These are phyloP conservation scores for Coracopsis vasa DNA, from an alignment of 2,113 vertebrate species.

Conservation along the genomic window DNA sequence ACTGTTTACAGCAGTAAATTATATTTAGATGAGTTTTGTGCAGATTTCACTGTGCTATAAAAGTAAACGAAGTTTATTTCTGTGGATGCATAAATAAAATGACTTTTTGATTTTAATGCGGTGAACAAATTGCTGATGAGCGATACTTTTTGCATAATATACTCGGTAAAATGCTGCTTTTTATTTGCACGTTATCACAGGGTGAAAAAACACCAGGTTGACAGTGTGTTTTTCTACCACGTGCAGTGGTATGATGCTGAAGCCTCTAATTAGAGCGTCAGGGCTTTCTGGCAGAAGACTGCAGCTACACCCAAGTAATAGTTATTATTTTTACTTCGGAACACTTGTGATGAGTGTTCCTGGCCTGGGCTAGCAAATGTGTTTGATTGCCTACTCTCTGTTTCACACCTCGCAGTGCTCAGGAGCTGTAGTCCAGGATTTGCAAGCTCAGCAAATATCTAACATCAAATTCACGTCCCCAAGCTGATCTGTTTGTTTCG, in stretches of 20 bases:
- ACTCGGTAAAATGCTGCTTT: background rate
- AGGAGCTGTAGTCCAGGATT: background rate
- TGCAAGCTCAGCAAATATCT: constrained; percentile 7
- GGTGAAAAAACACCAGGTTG: background rate
- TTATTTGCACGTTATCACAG: background rate
- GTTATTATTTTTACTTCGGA: background rate
- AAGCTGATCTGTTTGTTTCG: background rate
- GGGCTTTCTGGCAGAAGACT: constrained; percentile 16
- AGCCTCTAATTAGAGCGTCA: constrained; percentile 27
- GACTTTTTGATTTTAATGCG: background rate
- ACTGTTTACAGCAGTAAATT: background rate
- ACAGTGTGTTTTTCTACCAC: background rate
- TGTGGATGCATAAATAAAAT: background rate
- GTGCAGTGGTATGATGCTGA: background rate
- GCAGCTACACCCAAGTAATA: constrained; percentile 5
- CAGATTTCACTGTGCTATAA: background rate
- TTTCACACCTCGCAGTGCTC: background rate
- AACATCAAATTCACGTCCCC: background rate
- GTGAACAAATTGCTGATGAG: background rate
- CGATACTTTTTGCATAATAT: background rate
- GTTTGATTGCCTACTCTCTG: background rate
- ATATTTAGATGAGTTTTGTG: background rate
- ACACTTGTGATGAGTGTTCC: background rate
- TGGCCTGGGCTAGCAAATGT: background rate
- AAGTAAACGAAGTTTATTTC: background rate